These are phyloP conservation scores for Meiosimyza decipiens DNA, from an alignment of 2,888 invertebrate genomes.

Conservation along the genomic window DNA sequence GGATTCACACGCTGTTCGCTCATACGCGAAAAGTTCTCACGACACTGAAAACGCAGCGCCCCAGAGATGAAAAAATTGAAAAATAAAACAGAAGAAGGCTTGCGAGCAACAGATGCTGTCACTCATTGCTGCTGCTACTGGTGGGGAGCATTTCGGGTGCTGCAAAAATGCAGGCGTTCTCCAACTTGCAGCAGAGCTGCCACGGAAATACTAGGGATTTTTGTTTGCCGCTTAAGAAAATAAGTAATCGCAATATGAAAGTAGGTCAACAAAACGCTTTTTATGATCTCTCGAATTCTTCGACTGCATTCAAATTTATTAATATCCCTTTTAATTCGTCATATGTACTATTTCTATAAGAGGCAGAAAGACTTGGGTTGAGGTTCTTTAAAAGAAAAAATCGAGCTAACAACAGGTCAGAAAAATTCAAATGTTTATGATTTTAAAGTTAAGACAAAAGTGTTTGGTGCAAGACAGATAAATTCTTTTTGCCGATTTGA, in stretches of 20 bases:
- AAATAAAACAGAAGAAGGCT: neutral
- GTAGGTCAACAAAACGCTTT: neutral
- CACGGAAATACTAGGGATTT: neutral
- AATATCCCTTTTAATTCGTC: too few relatives aligned
- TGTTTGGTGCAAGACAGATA: too few relatives aligned
- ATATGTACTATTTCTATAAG: too few relatives aligned
- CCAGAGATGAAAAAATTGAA: neutral
- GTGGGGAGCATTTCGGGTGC: constrained; percentile 29
- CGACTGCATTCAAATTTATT: too few relatives aligned
- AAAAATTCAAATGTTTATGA: too few relatives aligned
- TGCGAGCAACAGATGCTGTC: constrained; percentile 48
- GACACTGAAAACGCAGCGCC: constrained; percentile 55
- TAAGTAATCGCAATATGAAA: neutral
- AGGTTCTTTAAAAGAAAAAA: too few relatives aligned
- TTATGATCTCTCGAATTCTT: too few relatives aligned
- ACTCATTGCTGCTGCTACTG: constrained; percentile 45
- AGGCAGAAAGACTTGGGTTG: too few relatives aligned
- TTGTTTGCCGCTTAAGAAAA: neutral
- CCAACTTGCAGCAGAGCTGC: constrained; percentile 35
- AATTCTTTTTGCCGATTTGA: too few relatives aligned
- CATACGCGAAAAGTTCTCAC: constrained; percentile 61
- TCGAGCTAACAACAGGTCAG: too few relatives aligned
- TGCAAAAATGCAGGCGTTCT: constrained; percentile 12
- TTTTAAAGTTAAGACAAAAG: too few relatives aligned
- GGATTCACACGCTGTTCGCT: constrained; percentile 61